Evolutionary conservation across 92 coral and sea anemone genomes (phyloP).

Genomic region (Phenganax stokvisi): DNA sequence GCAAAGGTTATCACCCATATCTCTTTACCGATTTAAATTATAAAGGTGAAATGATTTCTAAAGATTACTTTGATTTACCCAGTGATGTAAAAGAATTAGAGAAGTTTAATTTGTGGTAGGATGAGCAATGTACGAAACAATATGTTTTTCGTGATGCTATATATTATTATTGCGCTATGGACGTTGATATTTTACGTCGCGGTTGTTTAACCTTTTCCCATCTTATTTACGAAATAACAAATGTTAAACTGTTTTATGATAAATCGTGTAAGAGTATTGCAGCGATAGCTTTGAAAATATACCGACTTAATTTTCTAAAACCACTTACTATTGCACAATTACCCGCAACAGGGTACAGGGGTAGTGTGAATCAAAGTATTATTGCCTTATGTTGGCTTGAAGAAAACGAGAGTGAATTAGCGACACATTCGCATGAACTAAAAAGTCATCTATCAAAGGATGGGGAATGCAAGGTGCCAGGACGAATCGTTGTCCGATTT

Average conservation of each 20-base stretch:
- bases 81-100: background rate
- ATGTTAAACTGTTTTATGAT: conserved; percentile 14
- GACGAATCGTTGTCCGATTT: too few species aligned
- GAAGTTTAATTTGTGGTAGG: background rate
- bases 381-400: too few species aligned
- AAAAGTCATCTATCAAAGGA: too few species aligned
- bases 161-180: too few species aligned
- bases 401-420: too few species aligned
- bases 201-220: conserved; percentile 16
- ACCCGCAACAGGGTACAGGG: too few species aligned
- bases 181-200: background rate
- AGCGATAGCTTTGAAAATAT: conserved; percentile 16
- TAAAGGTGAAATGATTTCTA: too few species aligned
- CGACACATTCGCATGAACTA: too few species aligned
- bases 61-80: background rate
- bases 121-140: background rate
- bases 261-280: conserved; percentile 17
- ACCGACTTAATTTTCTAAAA: background rate
- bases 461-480: too few species aligned
- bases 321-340: background rate
- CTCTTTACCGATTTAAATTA: background rate
- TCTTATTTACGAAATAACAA: background rate
- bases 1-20: conserved; percentile 12
- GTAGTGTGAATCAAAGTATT: too few species aligned
- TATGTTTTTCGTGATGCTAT: background rate